Conservation (phyloP, 2,797 vertebrate species). For the Chelon auratus region DNA sequence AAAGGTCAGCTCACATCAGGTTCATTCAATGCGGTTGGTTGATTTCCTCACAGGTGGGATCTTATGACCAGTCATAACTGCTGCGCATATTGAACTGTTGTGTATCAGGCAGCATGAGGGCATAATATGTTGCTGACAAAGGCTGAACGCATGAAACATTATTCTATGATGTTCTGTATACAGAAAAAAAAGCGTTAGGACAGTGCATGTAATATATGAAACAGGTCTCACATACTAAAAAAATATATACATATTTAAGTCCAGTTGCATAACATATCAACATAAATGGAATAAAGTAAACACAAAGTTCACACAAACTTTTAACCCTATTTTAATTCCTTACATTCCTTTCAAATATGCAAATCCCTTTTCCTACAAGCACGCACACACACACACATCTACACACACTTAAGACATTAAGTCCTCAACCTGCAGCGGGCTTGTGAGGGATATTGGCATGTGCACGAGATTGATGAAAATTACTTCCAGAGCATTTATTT, state of each 20-base stretch:
- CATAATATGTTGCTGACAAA: background rate
- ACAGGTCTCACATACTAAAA: background rate
- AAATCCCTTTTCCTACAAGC: constrained; percentile 43
- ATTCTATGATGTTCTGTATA: background rate
- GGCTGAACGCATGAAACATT: background rate
- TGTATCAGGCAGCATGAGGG: constrained; percentile 53
- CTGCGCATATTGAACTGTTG: constrained; percentile 48
- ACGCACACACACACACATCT: constrained; percentile 38
- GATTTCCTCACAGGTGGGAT: constrained; percentile 66
- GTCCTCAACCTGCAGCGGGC: constrained; percentile 79
- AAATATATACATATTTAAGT: background rate
- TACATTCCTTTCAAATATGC: constrained; percentile 44
- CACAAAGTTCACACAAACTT: constrained; percentile 10
- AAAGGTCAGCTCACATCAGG: constrained; percentile 70
- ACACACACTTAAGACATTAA: constrained; percentile 84
- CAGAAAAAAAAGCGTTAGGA: background rate
- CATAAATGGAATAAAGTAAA: background rate
- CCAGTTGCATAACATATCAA: background rate
- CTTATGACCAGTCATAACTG: constrained; percentile 78
- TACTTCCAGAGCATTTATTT: constrained; percentile 93
- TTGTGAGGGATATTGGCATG: constrained; percentile 87
- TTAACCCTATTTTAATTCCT: constrained; percentile 27
- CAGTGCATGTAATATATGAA: background rate
- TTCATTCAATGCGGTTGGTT: constrained; percentile 71
- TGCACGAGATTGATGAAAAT: constrained; percentile 93